Base-by-base conservation (phyloP, 1,140 invertebrate species). In the Neodiprion pinetum region DNA sequence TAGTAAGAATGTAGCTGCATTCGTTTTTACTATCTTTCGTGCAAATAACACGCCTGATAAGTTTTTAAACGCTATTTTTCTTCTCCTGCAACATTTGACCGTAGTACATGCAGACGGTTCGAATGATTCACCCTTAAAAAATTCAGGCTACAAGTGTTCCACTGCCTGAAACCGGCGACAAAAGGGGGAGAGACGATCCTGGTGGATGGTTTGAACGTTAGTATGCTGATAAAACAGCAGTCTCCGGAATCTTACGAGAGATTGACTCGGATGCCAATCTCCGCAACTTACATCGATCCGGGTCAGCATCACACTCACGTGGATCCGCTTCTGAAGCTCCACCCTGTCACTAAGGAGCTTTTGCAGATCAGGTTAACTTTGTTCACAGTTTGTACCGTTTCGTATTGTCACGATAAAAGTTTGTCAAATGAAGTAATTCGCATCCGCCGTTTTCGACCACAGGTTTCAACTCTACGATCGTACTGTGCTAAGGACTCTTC, bases 381-480 rank as follows among this genome's bases (percentile, higher is more conserved):
- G 17, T 21, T 21, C 17, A 21, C 17, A 21, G 17, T 21, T 21
- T 21, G 17, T 21, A 21, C 17, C 17, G 17, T 21, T n/a, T n/a
- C 10, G n/a, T 53, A 11, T 71, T 21, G 17, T 40, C 21, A 23
- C 9, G 70, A 53, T 53, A 21, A 21, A 21, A 21, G 17, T 21
- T 1, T 21, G 17, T 21, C 17, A 21, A 21, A 21, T 21, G 17
- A 21, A 21, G 17, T 21, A 21, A 21, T 21, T 21, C 17, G n/a
- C 50, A 53, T n/a, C 50, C 1, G 17, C 17, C 17, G 17, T 21
- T 21, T 21, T 21, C 17, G 17, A 21, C 17, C 17, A 53, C 74
- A 92, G 91, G 73, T 93, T 91, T 78, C 95, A 95, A 82, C 88
- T 93, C 4, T 93, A 93, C 80, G 93, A 95, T 85, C 90, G 93